Evolutionary conservation across 2,888 invertebrate species (phyloP).

Genomic region (Baronia brevicornis): DNA sequence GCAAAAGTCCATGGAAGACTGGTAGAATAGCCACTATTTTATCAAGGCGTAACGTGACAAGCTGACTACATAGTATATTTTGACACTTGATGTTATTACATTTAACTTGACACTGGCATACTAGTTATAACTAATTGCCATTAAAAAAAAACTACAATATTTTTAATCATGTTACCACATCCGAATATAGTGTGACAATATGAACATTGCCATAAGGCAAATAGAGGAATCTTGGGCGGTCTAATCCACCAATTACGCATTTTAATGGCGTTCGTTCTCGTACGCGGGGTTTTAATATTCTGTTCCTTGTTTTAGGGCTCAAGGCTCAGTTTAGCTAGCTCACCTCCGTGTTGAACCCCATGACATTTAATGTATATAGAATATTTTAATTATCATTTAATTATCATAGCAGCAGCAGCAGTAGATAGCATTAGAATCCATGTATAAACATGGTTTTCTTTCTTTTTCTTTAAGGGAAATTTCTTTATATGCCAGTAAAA

Average conservation of each 20-base stretch:
- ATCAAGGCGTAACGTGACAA: not conserved
- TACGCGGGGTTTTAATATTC: constrained; percentile 67
- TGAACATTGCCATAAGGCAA: constrained; percentile 41
- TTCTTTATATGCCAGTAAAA: too few relatives aligned
- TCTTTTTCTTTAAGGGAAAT: too few relatives aligned
- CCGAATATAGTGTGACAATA: constrained; percentile 26
- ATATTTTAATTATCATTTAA: constrained; percentile 10
- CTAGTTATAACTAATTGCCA: too few relatives aligned
- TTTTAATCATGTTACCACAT: constrained; percentile 30
- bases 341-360: constrained; percentile 12
- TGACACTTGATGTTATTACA: too few relatives aligned
- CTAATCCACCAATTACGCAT: constrained; percentile 74
- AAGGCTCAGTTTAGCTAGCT: constrained; percentile 32
- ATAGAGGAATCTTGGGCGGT: constrained; percentile 69
- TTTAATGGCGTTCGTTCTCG: constrained; percentile 68
- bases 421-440: not conserved
- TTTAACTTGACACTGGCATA: too few relatives aligned
- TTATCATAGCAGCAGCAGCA: not conserved
- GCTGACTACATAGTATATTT: not conserved
- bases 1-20: too few relatives aligned
- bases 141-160: not conserved
- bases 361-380: constrained; percentile 12
- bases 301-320: constrained; percentile 65
- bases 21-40: too few relatives aligned
- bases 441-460: too few relatives aligned